Percentiles rank a stretch among this genome's conserved stretches.
Conservation (phyloP, 2,797 vertebrate genomes). For the Chromobotia macracanthus region DNA sequence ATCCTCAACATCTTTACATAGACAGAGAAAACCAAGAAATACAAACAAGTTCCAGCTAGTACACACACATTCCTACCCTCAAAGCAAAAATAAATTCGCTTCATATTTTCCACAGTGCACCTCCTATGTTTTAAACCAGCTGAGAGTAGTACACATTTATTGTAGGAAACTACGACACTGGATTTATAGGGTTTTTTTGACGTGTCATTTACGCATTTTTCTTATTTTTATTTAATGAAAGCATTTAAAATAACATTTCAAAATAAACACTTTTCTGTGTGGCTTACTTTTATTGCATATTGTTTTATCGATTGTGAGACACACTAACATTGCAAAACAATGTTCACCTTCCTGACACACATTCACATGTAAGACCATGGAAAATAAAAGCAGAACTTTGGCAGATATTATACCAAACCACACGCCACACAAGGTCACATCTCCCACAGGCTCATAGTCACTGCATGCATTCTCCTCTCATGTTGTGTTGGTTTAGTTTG, state of each 20-base stretch:
- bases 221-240: neutral
- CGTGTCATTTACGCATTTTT: neutral
- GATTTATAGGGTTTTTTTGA: neutral
- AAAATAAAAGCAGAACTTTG: too few relatives aligned
- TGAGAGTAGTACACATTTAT: constrained; percentile 2
- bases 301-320: too few relatives aligned
- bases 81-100: neutral
- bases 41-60: neutral
- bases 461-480: neutral
- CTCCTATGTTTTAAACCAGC: constrained; percentile 25
- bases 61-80: neutral
- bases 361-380: too few relatives aligned
- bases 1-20: neutral
- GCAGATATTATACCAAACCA: too few relatives aligned
- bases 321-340: too few relatives aligned
- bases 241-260: neutral
- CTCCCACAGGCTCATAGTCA: constrained; percentile 1
- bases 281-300: too few relatives aligned
- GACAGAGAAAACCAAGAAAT: constrained; percentile 5
- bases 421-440: too few relatives aligned
- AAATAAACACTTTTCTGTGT: neutral
- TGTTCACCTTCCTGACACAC: too few relatives aligned
- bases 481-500: constrained; percentile 33
- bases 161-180: neutral
- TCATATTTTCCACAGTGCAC: constrained; percentile 21